These are phyloP conservation scores for Selenia dentaria DNA, from an alignment of 2,888 invertebrate species.

Conservation along the genomic window DNA sequence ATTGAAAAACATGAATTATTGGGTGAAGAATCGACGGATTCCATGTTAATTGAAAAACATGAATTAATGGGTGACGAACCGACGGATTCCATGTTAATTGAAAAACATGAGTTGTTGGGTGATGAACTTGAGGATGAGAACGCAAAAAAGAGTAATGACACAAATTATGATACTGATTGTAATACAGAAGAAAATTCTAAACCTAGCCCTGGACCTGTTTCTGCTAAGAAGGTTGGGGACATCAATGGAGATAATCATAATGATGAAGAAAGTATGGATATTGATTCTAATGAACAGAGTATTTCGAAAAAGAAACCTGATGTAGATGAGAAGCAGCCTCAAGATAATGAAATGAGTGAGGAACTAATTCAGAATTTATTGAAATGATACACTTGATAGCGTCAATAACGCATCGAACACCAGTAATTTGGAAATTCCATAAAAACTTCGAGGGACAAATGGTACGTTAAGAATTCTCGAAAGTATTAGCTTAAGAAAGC, in stretches of 20 bases:
- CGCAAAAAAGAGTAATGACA: background rate
- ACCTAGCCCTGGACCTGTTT: background rate
- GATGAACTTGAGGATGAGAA: background rate
- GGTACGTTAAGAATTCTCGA: conserved; percentile 1
- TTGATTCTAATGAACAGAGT: conserved; percentile 18
- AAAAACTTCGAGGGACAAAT: conserved; percentile 4
- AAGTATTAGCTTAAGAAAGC: conserved; percentile 8
- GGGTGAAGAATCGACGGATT: too few relatives aligned
- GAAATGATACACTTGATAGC: conserved; percentile 48
- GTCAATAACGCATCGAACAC: conserved; percentile 20
- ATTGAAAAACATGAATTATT: background rate
- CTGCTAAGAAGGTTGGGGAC: conserved; percentile 2
- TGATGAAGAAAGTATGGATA: conserved; percentile 15
- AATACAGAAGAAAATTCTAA: conserved; percentile 3
- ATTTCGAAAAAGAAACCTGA: conserved; percentile 15
- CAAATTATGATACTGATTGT: conserved; percentile 1
- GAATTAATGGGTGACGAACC: too few relatives aligned
- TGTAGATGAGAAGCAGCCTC: conserved; percentile 36
- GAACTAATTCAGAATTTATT: conserved; percentile 66
- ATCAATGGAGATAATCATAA: conserved; percentile 21
- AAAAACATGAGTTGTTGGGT: background rate
- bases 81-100: too few relatives aligned
- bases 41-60: background rate
- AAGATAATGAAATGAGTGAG: conserved; percentile 64
- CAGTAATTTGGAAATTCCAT: conserved; percentile 24